Conservation (phyloP, 2,888 invertebrate species). For the Halictus ligatus region DNA sequence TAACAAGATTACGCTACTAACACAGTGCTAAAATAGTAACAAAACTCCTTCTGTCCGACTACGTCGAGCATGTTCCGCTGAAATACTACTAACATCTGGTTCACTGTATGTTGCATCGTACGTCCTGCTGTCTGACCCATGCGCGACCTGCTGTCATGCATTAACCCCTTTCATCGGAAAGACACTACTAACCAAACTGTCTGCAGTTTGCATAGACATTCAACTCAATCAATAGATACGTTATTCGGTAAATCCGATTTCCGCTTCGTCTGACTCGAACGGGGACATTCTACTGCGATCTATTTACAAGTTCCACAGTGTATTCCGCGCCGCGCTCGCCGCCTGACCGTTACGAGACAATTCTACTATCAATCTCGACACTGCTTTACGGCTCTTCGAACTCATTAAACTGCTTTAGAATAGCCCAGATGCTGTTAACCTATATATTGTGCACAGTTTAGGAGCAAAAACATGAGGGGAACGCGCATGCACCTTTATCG, state of each 20-base stretch:
- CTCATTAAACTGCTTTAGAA: background rate
- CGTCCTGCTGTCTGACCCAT: background rate
- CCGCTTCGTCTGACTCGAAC: background rate
- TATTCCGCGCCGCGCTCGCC: background rate
- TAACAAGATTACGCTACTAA: background rate
- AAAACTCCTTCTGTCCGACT: background rate
- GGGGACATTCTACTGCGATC: background rate
- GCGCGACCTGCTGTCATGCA: background rate
- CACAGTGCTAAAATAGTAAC: background rate
- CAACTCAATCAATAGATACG: background rate
- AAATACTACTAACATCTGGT: background rate
- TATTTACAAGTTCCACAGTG: background rate
- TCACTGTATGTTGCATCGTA: background rate
- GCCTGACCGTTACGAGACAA: background rate
- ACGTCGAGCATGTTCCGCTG: background rate
- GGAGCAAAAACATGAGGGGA: background rate
- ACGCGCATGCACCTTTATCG: background rate
- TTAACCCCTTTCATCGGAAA: background rate
- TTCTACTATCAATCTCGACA: conserved; percentile 1
- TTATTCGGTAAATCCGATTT: background rate
- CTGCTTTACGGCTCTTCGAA: background rate
- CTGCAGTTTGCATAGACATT: background rate
- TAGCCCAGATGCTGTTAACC: background rate
- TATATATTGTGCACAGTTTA: background rate
- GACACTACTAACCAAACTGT: background rate